Evolutionary conservation across 1,140 invertebrate genomes (phyloP).

Genomic region (Dermatophagoides farinae): DNA sequence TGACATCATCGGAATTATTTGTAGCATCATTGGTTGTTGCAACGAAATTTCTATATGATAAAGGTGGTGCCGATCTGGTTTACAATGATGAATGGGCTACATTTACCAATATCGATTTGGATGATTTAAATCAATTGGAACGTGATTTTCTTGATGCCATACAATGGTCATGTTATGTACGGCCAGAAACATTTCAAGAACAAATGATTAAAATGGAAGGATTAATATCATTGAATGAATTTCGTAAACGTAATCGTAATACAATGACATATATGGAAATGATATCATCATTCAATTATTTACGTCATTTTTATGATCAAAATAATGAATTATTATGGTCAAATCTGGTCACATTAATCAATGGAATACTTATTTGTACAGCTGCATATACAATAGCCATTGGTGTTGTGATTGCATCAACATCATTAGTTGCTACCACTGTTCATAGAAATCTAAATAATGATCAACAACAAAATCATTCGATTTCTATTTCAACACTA

Average conservation of each 20-base stretch:
- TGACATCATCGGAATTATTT: slow-evolving; percentile 70
- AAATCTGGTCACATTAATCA: neutral
- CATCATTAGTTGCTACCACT: neutral
- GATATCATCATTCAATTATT: neutral
- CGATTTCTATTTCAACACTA: too few relatives aligned
- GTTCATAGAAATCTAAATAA: too few relatives aligned
- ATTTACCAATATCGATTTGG: slow-evolving; percentile 46
- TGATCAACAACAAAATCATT: too few relatives aligned
- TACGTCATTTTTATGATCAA: neutral
- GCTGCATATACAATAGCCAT: neutral
- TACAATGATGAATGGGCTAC: slow-evolving; percentile 52
- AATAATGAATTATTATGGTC: neutral
- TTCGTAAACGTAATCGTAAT: neutral
- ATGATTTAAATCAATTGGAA: slow-evolving; percentile 60
- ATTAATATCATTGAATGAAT: slow-evolving; percentile 9
- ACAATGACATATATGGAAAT: slow-evolving; percentile 10
- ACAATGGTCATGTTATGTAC: slow-evolving; percentile 19
- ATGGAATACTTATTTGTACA: neutral
- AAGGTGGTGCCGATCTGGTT: slow-evolving; percentile 60
- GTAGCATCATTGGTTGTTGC: slow-evolving; percentile 83
- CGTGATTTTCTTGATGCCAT: slow-evolving; percentile 69
- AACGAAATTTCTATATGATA: slow-evolving; percentile 78
- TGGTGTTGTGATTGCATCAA: neutral
- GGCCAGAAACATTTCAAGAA: slow-evolving; percentile 8
- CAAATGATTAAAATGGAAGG: slow-evolving; percentile 14